Evolutionary conservation across 2,888 invertebrate genomes (phyloP), one percentile per base, ranked within the genome.

Genomic region (Emmelina monodactyla): DNA sequence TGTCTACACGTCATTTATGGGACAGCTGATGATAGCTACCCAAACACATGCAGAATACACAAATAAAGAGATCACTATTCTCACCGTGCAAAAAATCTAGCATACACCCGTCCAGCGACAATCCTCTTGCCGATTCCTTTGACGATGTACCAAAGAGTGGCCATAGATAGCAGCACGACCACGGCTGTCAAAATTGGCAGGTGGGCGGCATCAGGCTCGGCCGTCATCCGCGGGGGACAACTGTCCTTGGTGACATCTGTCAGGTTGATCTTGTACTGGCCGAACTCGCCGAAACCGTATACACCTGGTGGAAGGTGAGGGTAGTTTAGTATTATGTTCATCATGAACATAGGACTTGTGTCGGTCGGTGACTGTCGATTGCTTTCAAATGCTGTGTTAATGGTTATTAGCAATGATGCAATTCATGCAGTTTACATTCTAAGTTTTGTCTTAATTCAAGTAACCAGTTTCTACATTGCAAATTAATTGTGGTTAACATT

Each of bases 71-170:
- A n/a, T n/a, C n/a, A n/a, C n/a, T n/a, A 2, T 25, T 43, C 51
- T 51, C 39, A 80, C 81, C 78, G 69, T 13, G 70, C 73, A 51
- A 79, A 71, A 40, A 73, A 71, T 42, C 70, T 65, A 1, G 73
- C 67, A 42, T 78, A 75, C 1, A 73, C 28, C 12, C 78, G 51
- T 6, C 75, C 68, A 19, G 80, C 76, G 1, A 69, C 53, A 2
- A 80, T 41, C 33, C 71, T 51, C 47, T 76, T 79, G 14, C 71
- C 69, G 2, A 79, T 71, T 0, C 64, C 75, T 43, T 81, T 81
- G 19, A 78, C 50, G 33, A 80, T 51, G 43, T 81, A 81, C 80
- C 81, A 81, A 29, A 79, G 51, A 0, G 80, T 80, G 9, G 80
- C 80, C 73, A 81, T 76, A 2, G 69, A 63, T 43, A 81, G 51